Percentiles rank a stretch among this genome's conserved stretches.
Evolutionary conservation across 2,113 vertebrate genomes (phyloP).

Genomic region (Clupea harengus): DNA sequence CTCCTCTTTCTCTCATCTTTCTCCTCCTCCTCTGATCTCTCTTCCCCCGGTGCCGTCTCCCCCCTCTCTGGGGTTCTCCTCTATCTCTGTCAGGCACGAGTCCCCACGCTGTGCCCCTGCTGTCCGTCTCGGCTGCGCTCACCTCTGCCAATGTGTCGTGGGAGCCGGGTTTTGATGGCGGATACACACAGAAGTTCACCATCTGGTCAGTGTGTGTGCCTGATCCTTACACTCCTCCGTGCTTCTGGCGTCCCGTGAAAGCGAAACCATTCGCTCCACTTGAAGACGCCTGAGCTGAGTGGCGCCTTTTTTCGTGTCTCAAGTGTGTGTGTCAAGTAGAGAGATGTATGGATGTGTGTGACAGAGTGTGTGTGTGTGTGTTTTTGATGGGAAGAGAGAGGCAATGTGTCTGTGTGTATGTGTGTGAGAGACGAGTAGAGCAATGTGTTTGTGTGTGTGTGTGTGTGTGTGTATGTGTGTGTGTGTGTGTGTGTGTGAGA

Average conservation of each 20-base stretch:
- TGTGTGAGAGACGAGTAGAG: neutral
- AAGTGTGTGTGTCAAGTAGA: neutral
- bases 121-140: constrained; percentile 77
- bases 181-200: constrained; percentile 89
- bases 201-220: constrained; percentile 80
- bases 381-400: neutral
- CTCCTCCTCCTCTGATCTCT: neutral
- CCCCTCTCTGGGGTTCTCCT: neutral
- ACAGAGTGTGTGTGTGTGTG: neutral
- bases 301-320: neutral
- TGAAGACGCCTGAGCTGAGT: neutral
- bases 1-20: neutral
- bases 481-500: neutral
- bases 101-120: constrained; percentile 81
- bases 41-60: neutral
- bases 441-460: neutral
- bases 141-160: constrained; percentile 86
- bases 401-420: neutral
- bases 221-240: neutral
- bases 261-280: neutral
- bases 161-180: constrained; percentile 92
- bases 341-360: neutral
- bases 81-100: constrained; percentile 81
- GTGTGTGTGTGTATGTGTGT: neutral
- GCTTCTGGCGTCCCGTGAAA: neutral